A percentile compares a stretch with the other conserved stretches of the same genome.
Conservation (phyloP, 1,140 invertebrate genomes). For the Platorchestia sp. region DNA sequence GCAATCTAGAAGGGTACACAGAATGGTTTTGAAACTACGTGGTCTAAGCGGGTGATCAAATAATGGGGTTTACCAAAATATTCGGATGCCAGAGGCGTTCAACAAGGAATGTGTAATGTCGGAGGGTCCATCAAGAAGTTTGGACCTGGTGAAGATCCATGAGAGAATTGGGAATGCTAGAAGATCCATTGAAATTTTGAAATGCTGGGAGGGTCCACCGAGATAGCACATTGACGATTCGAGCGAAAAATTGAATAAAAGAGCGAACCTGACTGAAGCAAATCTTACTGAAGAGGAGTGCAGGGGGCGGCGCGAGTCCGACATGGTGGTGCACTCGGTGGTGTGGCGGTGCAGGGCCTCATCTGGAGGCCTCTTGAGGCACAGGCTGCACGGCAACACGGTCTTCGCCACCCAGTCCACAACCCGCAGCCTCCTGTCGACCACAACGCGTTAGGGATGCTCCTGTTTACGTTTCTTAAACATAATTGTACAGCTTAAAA, state of each 20-base stretch:
- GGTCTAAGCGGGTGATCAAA: not conserved
- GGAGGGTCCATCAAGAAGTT: not conserved
- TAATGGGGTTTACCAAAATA: not conserved
- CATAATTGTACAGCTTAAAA: no score
- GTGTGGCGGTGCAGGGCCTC: not conserved
- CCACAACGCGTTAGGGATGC: not conserved
- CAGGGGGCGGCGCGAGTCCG: not conserved
- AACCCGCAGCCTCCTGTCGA: slow-evolving; percentile 14
- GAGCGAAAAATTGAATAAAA: slow-evolving; percentile 10
- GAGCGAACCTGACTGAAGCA: slow-evolving; percentile 35
- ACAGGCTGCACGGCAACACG: not conserved
- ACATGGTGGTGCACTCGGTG: slow-evolving; percentile 38
- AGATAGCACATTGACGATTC: not conserved
- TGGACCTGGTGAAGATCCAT: not conserved
- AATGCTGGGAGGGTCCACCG: not conserved
- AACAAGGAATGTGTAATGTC: not conserved
- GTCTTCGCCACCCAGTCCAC: not conserved
- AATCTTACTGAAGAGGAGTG: slow-evolving; percentile 35
- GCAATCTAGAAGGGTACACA: not conserved
- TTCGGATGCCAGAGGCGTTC: not conserved
- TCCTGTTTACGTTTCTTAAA: no score
- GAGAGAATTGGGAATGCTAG: not conserved
- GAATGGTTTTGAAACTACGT: not conserved
- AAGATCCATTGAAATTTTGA: not conserved
- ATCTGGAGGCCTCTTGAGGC: not conserved